Base-by-base conservation (phyloP, 2,888 invertebrate genomes). In the Hyposoter didymator region DNA sequence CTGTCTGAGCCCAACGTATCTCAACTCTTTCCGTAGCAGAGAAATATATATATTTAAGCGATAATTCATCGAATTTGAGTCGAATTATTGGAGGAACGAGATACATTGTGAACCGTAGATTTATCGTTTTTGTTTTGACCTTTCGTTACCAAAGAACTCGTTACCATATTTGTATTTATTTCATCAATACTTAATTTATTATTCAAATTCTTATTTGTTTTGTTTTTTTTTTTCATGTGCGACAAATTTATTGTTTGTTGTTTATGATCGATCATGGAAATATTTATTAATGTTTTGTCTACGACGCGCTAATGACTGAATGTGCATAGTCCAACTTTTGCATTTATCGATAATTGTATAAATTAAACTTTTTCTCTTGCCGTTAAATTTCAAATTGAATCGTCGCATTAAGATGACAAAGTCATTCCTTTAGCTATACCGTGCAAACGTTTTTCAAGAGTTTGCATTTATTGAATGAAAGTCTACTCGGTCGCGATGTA, bases 1-100 rank as follows among this genome's bases (percentile, higher is more conserved):
- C 86, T 86, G 87, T 86, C 84, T 82, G 86, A 85, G 87, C 86
- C 86, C 88, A 88, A 85, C 64, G 73, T 82, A 84, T 69, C 73
- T 72, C 78, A 64, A 83, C 47, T 78, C 78, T 83, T 73, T 78
- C 35, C 59, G 80, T 83, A 78, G 78, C 49, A n/a, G 72, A 52
- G 79, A 35, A 45, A 67, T 69, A 55, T 39, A 55, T 39, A 70
- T 70, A 70, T 64, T 55, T 82, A 75, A 69, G 70, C 14, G 62
- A 70, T 66, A 76, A 43, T 55, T 74, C 62, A 39, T 74, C 64
- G 78, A 78, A 81, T 84, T 67, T 74, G 66, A 66, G 39, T 32
- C 55, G 47, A 74, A 79, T 66, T 52, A 72, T 79, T 67, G 66
- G 49, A 75, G 19, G 52, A 52, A 32, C 22, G 80, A 78, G 80